A percentile compares a stretch with the other conserved stretches of the same genome.
Conservation (phyloP, 2,888 invertebrate genomes). For the Micoletzkya japonica region DNA sequence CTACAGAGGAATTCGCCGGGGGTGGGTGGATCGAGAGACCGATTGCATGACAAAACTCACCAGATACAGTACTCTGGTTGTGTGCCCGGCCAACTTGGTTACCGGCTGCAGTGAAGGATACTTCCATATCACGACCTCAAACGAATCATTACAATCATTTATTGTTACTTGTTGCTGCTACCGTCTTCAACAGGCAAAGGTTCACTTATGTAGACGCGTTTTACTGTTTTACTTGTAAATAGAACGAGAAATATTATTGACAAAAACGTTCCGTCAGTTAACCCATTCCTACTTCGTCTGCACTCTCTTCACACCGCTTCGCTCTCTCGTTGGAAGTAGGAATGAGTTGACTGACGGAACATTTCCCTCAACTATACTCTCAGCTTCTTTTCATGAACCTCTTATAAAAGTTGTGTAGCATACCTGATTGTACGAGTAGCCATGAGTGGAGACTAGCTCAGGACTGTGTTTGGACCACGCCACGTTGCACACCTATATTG, state of each 20-base stretch:
- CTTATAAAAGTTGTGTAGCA: background rate
- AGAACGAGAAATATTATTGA: too few relatives aligned
- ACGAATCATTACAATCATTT: too few relatives aligned
- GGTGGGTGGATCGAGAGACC: background rate
- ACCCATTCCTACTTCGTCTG: too few relatives aligned
- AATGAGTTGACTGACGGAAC: too few relatives aligned
- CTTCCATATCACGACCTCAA: constrained; percentile 94
- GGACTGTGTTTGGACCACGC: constrained; percentile 99
- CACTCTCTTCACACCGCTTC: too few relatives aligned
- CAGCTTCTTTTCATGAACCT: background rate
- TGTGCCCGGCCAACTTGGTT: constrained; percentile 93
- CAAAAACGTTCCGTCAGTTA: too few relatives aligned
- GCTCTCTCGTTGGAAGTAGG: too few relatives aligned
- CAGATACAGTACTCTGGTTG: constrained; percentile 89
- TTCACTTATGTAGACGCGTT: too few relatives aligned
- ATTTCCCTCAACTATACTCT: background rate
- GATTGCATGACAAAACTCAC: constrained; percentile 41
- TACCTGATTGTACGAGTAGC: constrained; percentile 92
- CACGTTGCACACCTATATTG: constrained; percentile 80
- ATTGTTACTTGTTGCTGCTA: too few relatives aligned
- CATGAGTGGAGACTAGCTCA: constrained; percentile 93
- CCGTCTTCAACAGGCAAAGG: too few relatives aligned
- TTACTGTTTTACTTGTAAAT: too few relatives aligned
- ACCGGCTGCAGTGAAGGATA: constrained; percentile 95
- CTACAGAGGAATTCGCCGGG: too few relatives aligned